Percentiles rank a stretch among this genome's conserved stretches.
Evolutionary conservation across 2,888 invertebrate genomes (phyloP).

Genomic region (Lymantria dispar): DNA sequence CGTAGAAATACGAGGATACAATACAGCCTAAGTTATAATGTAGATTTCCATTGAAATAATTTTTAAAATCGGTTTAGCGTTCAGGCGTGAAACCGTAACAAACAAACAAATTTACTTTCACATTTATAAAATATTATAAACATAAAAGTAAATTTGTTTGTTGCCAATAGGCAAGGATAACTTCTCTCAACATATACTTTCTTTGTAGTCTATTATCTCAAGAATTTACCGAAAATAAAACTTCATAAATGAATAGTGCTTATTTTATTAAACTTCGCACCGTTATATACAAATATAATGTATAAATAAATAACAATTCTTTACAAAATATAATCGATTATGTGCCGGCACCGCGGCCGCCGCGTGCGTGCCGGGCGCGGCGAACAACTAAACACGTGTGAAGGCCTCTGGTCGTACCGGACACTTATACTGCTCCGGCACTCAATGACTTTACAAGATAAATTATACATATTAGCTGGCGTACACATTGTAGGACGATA

Average conservation of each 20-base stretch:
- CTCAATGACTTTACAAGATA: conserved; percentile 22
- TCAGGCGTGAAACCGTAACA: too few relatives aligned
- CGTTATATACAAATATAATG: conserved; percentile 79
- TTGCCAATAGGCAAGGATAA: too few relatives aligned
- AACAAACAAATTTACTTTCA: too few relatives aligned
- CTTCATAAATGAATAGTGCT: conserved; percentile 65
- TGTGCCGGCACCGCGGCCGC: conserved; percentile 35
- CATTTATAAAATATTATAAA: too few relatives aligned
- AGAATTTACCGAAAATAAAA: conserved; percentile 28
- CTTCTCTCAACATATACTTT: too few relatives aligned
- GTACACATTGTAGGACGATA: conserved; percentile 34
- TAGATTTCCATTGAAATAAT: too few relatives aligned
- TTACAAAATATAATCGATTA: conserved; percentile 76
- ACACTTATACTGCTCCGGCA: conserved; percentile 10
- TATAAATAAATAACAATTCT: conserved; percentile 80
- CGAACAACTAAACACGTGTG: conserved; percentile 56
- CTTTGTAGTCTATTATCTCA: too few relatives aligned
- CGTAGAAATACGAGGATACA: too few relatives aligned
- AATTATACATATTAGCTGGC: conserved; percentile 25
- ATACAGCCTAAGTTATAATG: too few relatives aligned
- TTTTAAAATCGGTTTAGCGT: too few relatives aligned
- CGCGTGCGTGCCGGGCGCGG: conserved; percentile 20
- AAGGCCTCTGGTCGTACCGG: conserved; percentile 57
- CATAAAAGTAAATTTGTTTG: too few relatives aligned
- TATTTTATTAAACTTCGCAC: conserved; percentile 77